A percentile compares a stretch with the other conserved stretches of the same genome.
Conservation (phyloP, 2,888 invertebrate genomes). For the Dryobota labecula region DNA sequence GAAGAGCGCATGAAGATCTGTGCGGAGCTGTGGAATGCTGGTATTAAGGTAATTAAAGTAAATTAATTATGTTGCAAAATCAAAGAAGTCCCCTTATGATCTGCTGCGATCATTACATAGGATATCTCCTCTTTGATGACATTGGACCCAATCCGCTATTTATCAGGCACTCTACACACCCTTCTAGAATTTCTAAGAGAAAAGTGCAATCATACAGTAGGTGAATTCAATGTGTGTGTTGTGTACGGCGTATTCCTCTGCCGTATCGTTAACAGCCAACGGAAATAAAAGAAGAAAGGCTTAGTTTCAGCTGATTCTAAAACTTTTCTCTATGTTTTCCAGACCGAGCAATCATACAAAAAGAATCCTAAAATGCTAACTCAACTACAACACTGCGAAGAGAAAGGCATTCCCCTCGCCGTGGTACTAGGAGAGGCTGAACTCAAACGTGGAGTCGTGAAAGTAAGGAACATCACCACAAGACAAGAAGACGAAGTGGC, state of each 20-base stretch:
- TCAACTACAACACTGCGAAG: slow-evolving; percentile 99
- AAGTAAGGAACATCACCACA: slow-evolving; percentile 92
- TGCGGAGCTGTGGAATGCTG: slow-evolving; percentile 96
- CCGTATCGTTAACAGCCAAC: not conserved
- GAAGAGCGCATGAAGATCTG: slow-evolving; percentile 97
- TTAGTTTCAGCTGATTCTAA: not conserved
- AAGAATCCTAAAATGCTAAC: slow-evolving; percentile 98
- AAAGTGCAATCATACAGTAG: not conserved
- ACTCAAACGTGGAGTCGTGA: slow-evolving; percentile 96
- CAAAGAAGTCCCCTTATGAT: not conserved
- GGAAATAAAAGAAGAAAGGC: not conserved
- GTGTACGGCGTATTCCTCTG: not conserved
- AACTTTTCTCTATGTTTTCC: slow-evolving; percentile 16
- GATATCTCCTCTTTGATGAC: not conserved
- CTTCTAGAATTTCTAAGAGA: not conserved
- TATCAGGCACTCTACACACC: not conserved
- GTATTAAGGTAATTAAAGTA: slow-evolving; percentile 92
- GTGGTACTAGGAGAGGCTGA: slow-evolving; percentile 98
- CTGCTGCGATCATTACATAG: not conserved
- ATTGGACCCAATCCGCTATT: not conserved
- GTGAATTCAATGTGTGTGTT: too few species aligned
- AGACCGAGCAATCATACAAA: slow-evolving; percentile 99
- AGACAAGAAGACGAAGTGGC: slow-evolving; percentile 85
- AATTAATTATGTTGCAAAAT: not conserved
- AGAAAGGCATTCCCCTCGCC: slow-evolving; percentile 96